Percentiles rank a stretch among this genome's conserved stretches.
Conservation (phyloP, 2,113 vertebrate species). For the Addax nasomaculatus region DNA sequence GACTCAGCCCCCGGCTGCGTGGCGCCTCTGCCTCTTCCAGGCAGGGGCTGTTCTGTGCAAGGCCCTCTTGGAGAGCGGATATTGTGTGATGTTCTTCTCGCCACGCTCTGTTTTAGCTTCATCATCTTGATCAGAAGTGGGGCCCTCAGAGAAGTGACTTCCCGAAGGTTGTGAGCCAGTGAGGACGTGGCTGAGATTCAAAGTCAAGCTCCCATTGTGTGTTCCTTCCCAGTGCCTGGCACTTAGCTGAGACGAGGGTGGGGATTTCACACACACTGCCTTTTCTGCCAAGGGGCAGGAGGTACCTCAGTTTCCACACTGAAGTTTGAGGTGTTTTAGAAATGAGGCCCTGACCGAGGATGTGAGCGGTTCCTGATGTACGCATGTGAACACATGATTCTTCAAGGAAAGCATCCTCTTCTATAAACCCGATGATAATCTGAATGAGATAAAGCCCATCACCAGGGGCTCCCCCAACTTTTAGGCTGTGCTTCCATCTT, state of each 20-base stretch:
- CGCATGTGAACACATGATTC: not conserved
- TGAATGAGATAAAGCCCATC: not conserved
- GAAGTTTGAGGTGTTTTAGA: not conserved
- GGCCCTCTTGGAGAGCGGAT: not conserved
- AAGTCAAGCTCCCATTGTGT: accelerated
- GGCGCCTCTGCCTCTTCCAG: not conserved
- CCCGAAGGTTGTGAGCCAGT: not conserved
- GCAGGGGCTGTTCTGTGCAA: not conserved
- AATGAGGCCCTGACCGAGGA: not conserved
- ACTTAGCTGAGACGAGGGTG: not conserved
- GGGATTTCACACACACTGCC: not conserved
- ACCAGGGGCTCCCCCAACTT: not conserved
- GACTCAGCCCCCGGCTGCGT: not conserved
- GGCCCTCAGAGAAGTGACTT: not conserved
- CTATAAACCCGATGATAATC: not conserved
- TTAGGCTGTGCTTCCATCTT: not conserved
- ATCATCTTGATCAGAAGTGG: not conserved
- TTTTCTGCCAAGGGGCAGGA: not conserved
- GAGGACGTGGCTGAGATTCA: not conserved
- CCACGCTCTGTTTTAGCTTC: not conserved
- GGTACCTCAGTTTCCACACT: not conserved
- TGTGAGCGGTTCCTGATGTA: not conserved
- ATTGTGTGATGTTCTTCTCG: not conserved
- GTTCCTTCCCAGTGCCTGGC: not conserved
- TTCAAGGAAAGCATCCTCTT: not conserved